phyloP scores from a whole-genome alignment of 2,113 vertebrate genomes.

The Aptenodytes forsteri region DNA sequence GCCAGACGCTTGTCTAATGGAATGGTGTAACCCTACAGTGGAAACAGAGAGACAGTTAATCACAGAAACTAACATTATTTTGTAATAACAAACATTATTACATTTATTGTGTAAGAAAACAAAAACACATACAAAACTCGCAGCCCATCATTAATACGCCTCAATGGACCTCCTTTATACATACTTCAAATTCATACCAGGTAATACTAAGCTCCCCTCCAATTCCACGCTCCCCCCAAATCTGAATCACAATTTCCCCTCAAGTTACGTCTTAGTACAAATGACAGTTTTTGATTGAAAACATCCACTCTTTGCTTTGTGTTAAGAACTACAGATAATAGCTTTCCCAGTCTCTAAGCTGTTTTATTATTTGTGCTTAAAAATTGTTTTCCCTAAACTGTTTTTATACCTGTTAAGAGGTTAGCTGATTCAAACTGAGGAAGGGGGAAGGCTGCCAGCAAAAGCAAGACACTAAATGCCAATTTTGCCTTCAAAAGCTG shows the following conservation, averaged over 20 bases:
- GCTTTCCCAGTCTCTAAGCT: background rate
- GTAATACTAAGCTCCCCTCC: background rate
- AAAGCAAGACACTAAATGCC: background rate
- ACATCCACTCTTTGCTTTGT: background rate
- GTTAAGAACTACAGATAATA: background rate
- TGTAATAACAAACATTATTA: background rate
- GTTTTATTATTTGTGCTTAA: background rate
- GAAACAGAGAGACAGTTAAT: background rate
- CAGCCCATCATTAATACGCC: background rate
- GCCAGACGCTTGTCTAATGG: constrained; percentile 96
- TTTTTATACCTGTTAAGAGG: background rate
- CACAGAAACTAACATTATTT: background rate
- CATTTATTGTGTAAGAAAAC: background rate
- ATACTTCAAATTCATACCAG: background rate
- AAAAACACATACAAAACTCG: background rate
- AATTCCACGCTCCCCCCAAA: background rate
- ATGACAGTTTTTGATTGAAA: background rate
- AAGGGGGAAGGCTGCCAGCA: background rate
- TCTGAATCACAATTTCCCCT: background rate
- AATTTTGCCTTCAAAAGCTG: background rate
- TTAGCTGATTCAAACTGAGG: background rate
- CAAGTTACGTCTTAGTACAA: background rate
- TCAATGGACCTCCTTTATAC: background rate
- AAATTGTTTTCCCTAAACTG: background rate
- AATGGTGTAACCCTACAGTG: constrained; percentile 93